A percentile compares a stretch with the other conserved stretches of the same genome.
Evolutionary conservation across 2,888 invertebrate species (phyloP).

Genomic region (Caenorhabditis doughertyi): DNA sequence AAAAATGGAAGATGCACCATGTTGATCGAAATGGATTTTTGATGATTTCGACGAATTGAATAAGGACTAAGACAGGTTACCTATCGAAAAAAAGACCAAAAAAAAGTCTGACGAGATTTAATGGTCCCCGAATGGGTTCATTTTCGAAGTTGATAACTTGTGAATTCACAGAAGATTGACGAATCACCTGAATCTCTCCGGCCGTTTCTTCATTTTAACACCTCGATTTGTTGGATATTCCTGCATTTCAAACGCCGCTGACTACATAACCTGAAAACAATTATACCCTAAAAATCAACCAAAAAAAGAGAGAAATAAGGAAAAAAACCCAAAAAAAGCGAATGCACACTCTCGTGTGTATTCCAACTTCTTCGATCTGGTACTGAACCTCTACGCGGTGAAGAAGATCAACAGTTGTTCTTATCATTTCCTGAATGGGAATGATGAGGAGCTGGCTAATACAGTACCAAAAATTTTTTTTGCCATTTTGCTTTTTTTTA

Average conservation of each 20-base stretch:
- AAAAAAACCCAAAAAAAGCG: not conserved
- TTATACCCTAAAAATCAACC: not conserved
- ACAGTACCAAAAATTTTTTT: too few species aligned
- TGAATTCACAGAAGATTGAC: not conserved
- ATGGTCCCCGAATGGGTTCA: too few species aligned
- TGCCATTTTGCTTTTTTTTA: too few species aligned
- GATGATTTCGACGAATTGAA: too few species aligned
- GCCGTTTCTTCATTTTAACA: not conserved
- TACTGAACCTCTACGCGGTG: conserved; percentile 42
- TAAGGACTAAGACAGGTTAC: too few species aligned
- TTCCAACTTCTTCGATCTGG: too few species aligned
- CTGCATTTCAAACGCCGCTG: not conserved
- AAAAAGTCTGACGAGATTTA: not conserved
- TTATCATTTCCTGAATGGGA: not conserved
- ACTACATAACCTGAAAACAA: too few species aligned
- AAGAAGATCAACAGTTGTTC: conserved; percentile 38
- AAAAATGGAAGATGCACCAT: too few species aligned
- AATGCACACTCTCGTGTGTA: too few species aligned
- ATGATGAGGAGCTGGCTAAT: not conserved
- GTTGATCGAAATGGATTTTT: too few species aligned
- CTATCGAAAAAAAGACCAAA: too few species aligned
- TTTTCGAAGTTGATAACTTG: too few species aligned
- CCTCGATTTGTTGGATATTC: not conserved
- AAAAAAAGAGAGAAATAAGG: not conserved
- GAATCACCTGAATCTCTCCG: not conserved